phyloP scores from a whole-genome alignment of 2,888 invertebrate species.

The Cataglyphis rosenhaueri region DNA sequence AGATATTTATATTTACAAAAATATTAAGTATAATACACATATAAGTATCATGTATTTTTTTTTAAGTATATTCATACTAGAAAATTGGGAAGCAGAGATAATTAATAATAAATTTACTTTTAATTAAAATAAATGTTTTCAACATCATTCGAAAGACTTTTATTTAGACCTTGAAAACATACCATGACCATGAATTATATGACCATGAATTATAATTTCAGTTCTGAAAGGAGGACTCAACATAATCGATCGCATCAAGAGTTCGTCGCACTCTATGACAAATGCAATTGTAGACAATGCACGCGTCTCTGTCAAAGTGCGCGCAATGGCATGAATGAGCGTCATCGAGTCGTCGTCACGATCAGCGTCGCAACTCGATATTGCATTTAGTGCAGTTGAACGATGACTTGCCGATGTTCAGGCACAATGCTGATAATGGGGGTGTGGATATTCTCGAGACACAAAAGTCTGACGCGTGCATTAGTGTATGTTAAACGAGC shows the following conservation, averaged over 20 bases:
- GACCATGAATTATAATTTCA: not conserved
- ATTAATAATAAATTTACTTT: not conserved
- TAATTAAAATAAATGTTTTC: not conserved
- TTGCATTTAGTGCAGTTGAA: conserved; percentile 34
- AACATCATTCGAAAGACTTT: not conserved
- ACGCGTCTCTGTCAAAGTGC: conserved; percentile 13
- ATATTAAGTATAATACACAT: not conserved
- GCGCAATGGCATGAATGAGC: conserved; percentile 37
- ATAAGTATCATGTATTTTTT: too few relatives aligned
- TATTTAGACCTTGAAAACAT: not conserved
- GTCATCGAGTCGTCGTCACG: conserved; percentile 15
- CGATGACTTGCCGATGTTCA: conserved; percentile 38
- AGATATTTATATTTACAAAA: not conserved
- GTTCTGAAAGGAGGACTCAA: not conserved
- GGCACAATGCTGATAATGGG: conserved; percentile 47
- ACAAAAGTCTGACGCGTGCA: conserved; percentile 47
- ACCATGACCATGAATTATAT: not conserved
- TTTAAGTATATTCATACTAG: not conserved
- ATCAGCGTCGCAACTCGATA: conserved; percentile 16
- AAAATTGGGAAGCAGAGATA: not conserved
- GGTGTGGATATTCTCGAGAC: conserved; percentile 27
- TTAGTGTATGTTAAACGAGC: conserved; percentile 48
- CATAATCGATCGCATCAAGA: conserved; percentile 35
- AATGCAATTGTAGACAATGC: conserved; percentile 38
- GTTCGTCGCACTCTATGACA: conserved; percentile 37